phyloP scores from a whole-genome alignment of 1,140 invertebrate species.

The Andricus grossulariae region DNA sequence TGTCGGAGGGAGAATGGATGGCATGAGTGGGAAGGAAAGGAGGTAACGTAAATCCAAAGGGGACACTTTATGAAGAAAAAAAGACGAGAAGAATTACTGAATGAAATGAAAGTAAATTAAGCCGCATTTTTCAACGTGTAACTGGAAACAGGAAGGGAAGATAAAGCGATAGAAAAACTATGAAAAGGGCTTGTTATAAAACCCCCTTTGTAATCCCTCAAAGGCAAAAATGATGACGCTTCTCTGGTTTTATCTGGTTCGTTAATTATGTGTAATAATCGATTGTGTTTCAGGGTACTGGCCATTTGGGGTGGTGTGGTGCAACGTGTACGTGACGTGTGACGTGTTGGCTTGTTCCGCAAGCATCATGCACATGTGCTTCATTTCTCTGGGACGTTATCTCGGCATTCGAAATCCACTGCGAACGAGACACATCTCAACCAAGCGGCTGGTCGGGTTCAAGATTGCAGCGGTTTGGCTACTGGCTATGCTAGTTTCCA shows the following conservation, averaged over 20 bases:
- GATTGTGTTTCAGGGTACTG: conserved; percentile 86
- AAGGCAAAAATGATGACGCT: background rate
- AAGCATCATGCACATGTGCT: conserved; percentile 98
- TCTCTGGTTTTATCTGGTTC: conserved; percentile 27
- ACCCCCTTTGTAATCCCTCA: too few relatives aligned
- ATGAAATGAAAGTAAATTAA: too few relatives aligned
- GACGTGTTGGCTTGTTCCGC: conserved; percentile 96
- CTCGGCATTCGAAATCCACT: conserved; percentile 93
- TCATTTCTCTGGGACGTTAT: conserved; percentile 95
- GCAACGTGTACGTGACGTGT: conserved; percentile 94
- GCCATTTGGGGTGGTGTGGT: conserved; percentile 91
- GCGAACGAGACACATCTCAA: conserved; percentile 85
- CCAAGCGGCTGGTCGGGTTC: conserved; percentile 85
- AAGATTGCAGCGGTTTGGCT: conserved; percentile 92
- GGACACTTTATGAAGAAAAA: too few relatives aligned
- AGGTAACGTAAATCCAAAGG: too few relatives aligned
- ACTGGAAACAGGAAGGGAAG: too few relatives aligned
- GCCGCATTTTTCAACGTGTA: too few relatives aligned
- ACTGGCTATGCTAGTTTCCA: conserved; percentile 89
- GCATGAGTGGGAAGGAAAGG: too few relatives aligned
- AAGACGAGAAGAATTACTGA: too few relatives aligned
- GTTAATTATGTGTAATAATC: conserved; percentile 24
- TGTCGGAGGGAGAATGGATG: too few relatives aligned
- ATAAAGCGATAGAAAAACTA: too few relatives aligned
- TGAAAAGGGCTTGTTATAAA: too few relatives aligned